These are phyloP conservation scores for Leptoclinus maculatus DNA, from an alignment of 2,797 vertebrate genomes.

Conservation along the genomic window DNA sequence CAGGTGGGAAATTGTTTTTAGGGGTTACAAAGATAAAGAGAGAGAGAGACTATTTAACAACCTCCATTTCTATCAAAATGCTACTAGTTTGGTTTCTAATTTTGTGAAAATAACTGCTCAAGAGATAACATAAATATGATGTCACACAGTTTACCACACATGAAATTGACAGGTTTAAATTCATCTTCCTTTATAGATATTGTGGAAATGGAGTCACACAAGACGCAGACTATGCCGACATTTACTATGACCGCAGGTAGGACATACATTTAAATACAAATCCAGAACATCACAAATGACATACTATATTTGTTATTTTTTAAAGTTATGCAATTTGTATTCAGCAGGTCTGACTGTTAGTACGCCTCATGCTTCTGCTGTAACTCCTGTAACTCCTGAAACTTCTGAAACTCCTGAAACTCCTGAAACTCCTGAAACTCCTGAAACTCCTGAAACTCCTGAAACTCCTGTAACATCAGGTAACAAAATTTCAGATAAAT, in stretches of 20 bases:
- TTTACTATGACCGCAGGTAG: background rate
- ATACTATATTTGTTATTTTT: background rate
- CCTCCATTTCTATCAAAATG: no score
- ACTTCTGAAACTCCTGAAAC: background rate
- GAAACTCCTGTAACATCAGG: background rate
- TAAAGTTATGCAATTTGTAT: no score
- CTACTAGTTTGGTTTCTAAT: background rate
- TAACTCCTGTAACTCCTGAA: background rate
- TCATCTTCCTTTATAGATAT: background rate
- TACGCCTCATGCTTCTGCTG: no score
- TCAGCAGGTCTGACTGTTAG: no score
- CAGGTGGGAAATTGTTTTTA: background rate
- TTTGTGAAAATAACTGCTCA: background rate
- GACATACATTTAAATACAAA: background rate
- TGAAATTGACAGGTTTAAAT: background rate
- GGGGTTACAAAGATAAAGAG: background rate
- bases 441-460: background rate
- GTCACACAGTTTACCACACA: background rate
- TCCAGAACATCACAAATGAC: background rate
- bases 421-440: no score
- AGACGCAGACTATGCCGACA: background rate
- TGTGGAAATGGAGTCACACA: background rate
- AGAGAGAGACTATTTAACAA: background rate
- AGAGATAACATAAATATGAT: background rate
- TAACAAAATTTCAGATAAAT: background rate